Evolutionary conservation across 2,888 invertebrate genomes (phyloP).

Genomic region (Azorinus chamasolen): DNA sequence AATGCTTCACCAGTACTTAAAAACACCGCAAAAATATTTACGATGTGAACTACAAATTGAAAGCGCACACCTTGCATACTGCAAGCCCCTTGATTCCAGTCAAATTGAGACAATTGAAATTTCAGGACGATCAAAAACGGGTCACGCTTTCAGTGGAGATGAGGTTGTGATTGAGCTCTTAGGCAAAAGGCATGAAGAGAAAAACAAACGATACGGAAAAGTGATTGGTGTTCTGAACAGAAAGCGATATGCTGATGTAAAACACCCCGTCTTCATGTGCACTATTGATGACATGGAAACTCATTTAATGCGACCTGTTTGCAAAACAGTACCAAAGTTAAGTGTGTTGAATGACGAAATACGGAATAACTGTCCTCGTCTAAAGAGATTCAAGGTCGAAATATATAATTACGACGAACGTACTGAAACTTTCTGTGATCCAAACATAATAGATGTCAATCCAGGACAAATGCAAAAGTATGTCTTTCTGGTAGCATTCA

Average conservation of each 20-base stretch:
- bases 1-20: background rate
- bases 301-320: conserved; percentile 68
- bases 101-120: conserved; percentile 56
- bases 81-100: conserved; percentile 44
- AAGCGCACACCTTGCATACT: conserved; percentile 61
- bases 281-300: conserved; percentile 66
- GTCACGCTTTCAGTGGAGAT: conserved; percentile 68
- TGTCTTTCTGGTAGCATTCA: conserved; percentile 69
- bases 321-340: conserved; percentile 75
- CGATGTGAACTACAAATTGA: conserved; percentile 61
- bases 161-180: conserved; percentile 68
- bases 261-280: conserved; percentile 68
- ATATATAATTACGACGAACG: conserved; percentile 61
- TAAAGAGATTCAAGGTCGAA: conserved; percentile 46
- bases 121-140: conserved; percentile 67
- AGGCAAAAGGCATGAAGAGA: conserved; percentile 24
- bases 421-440: conserved; percentile 13
- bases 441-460: conserved; percentile 36
- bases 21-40: conserved; percentile 55
- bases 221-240: conserved; percentile 62
- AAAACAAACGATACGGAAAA: conserved; percentile 59
- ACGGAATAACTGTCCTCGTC: conserved; percentile 1
- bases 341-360: conserved; percentile 45
- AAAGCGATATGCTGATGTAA: conserved; percentile 35
- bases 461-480: conserved; percentile 60